Conservation (phyloP, 2,797 vertebrate genomes). For the Lithobates pipiens region DNA sequence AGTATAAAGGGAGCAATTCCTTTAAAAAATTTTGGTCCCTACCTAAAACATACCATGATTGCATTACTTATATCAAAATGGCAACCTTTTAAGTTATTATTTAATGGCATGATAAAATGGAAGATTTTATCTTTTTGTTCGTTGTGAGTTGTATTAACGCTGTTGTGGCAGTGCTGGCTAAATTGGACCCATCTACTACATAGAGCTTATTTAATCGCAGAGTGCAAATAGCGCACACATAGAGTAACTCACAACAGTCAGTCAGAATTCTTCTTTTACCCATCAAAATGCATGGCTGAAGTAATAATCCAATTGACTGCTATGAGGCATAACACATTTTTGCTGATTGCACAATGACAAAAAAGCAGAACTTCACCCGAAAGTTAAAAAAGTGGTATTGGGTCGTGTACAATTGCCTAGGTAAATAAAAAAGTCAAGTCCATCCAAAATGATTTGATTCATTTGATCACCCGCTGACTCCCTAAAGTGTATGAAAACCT, state of each 20-base stretch:
- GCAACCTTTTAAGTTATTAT: slow-evolving; percentile 65
- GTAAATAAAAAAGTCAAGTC: no score
- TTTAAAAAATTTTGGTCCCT: slow-evolving; percentile 83
- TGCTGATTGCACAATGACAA: background rate
- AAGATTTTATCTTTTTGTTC: slow-evolving; percentile 39
- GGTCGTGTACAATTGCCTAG: no score
- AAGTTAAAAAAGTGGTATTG: background rate
- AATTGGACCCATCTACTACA: slow-evolving; percentile 67
- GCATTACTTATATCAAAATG: slow-evolving; percentile 64
- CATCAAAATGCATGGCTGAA: background rate
- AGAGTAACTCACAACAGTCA: background rate
- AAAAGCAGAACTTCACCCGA: background rate
- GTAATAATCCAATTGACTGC: background rate
- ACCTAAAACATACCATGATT: slow-evolving; percentile 76
- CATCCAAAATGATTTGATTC: no score
- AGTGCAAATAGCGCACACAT: background rate
- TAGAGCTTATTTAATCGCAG: slow-evolving; percentile 61
- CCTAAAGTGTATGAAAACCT: no score
- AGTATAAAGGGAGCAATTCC: slow-evolving; percentile 81
- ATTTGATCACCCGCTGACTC: no score
- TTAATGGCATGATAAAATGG: slow-evolving; percentile 43
- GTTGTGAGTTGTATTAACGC: slow-evolving; percentile 62
- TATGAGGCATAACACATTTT: background rate
- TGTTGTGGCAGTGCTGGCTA: slow-evolving; percentile 66
- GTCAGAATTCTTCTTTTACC: background rate